phyloP scores from a whole-genome alignment of 2,888 invertebrate genomes.

The Euproctis similis region DNA sequence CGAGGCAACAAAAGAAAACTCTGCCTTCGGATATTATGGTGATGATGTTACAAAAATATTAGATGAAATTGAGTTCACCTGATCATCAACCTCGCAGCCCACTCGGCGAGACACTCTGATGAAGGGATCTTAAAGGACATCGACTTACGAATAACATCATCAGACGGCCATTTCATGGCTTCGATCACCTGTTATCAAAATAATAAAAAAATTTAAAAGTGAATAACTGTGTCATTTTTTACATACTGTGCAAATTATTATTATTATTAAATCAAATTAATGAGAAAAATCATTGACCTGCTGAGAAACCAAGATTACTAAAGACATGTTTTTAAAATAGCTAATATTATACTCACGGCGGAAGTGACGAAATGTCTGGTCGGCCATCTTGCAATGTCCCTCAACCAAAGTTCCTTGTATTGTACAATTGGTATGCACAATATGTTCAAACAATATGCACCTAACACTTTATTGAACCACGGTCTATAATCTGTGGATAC shows the following conservation, averaged over 20 bases:
- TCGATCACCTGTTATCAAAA: constrained; percentile 18
- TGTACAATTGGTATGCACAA: constrained; percentile 7
- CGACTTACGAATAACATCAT: constrained; percentile 5
- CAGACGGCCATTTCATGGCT: constrained; percentile 13
- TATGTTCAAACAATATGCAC: constrained; percentile 4
- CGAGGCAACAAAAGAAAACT: too few relatives aligned
- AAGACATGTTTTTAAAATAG: too few relatives aligned
- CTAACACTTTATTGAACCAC: constrained; percentile 20
- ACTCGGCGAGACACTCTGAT: constrained; percentile 14
- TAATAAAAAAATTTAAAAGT: too few relatives aligned
- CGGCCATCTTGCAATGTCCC: constrained; percentile 12
- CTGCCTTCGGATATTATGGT: neutral
- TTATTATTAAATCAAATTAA: too few relatives aligned
- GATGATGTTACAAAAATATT: neutral
- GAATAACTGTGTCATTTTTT: too few relatives aligned
- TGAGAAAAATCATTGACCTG: too few relatives aligned
- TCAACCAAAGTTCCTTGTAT: constrained; percentile 15
- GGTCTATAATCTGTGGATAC: constrained; percentile 10
- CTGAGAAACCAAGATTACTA: too few relatives aligned
- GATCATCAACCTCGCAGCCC: constrained; percentile 20
- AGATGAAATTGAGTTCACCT: constrained; percentile 7
- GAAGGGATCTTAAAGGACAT: constrained; percentile 5
- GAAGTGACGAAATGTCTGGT: constrained; percentile 12
- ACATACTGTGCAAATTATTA: too few relatives aligned
- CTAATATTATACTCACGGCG: constrained; percentile 20